Base-by-base conservation (phyloP, 2,113 vertebrate species). In the Vulpes vulpes region DNA sequence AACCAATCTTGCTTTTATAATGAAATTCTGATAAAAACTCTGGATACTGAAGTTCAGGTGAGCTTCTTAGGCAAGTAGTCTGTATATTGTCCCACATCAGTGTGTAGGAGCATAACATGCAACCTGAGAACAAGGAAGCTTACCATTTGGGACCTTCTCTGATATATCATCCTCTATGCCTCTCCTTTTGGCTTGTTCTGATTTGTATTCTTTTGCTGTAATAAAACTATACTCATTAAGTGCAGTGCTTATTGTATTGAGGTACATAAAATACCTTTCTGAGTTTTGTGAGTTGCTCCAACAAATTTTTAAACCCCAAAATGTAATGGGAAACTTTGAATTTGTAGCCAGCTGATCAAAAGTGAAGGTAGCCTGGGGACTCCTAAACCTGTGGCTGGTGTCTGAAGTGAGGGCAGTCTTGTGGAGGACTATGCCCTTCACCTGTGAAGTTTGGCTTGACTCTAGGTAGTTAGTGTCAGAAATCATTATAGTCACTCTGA, bases 141-240 rank as follows among this genome's bases (percentile, higher is more conserved):
- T 30, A 23, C 35, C 1, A 3, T 55, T 1, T 55, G 20, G 57
- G 76, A 15, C 0, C 20, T 10, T 65, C 19, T 35, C 22, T 65
- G 53, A 67, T 10, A 16, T 59, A 16, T 59, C 53, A 14, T 43
- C 38, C 25, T 65, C 38, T 25, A n/a, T 53, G n/a, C 38, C 17
- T 83, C n/a, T 83, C 30, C 19, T 79, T 43, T 84, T 67, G 25
- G 12, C 32, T 89, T 14, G 2, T 74, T 94, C 59, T 65, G 17
- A 73, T 80, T 62, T 69, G 23, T 43, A 62, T 76, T 30, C 71
- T 78, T 94, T 67, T 90, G 14, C 53, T 95, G 7, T 43, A 49
- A 38, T 55, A 43, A 43, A 84, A 62, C 14, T 81, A 3, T 9
- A 73, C 35, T 86, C 2, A 20, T 85, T 55, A 43, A 59, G 4